Evolutionary conservation across 2,888 invertebrate species (phyloP), one percentile per base, ranked within the genome.

Genomic region (Nycteola revayana): DNA sequence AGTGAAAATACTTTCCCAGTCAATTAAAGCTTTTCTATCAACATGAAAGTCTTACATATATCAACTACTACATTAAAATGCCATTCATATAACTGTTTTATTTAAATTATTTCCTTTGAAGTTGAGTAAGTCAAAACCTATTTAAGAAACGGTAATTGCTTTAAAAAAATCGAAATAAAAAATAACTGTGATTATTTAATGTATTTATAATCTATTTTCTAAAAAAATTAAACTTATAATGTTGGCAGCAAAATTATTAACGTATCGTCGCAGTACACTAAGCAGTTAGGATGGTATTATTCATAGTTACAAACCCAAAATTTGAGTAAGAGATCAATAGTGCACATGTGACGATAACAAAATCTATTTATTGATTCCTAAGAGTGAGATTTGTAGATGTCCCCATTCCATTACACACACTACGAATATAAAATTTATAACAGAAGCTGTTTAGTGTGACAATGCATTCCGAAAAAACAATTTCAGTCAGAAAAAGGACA

Each of bases 161-260:
- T 43, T 49, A 47, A 53, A 42, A 49, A 41, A 48, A 38, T 54
- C 42, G 42, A 48, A 49, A 66, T 62, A 61, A 67, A 60, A 59
- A 60, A 51, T 66, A 66, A 62, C 61, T 69, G 66, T 73, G 66
- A 75, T 73, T 70, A 65, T 54, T 14, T 3, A 5, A 14, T 14
- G 21, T n/a, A 21, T 3, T 14, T 14, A 14, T 14, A 21, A n/a
- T 49, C 60, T 65, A 62, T 57, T 58, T 44, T 43, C 56, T 68
- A 65, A 54, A 49, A 43, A 31, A 55, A 51, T 39, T 42, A 53
- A 55, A 46, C 54, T 57, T 49, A 58, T 39, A 14, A 14, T 14
- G 54, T 67, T 73, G 75, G 75, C 74, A 74, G 75, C 73, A 66
- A 70, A 57, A 49, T 50, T 48, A 51, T 47, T 32, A 31, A 30